These are phyloP conservation scores for Calliopsis andreniformis DNA, from an alignment of 1,140 invertebrate genomes.

Conservation along the genomic window DNA sequence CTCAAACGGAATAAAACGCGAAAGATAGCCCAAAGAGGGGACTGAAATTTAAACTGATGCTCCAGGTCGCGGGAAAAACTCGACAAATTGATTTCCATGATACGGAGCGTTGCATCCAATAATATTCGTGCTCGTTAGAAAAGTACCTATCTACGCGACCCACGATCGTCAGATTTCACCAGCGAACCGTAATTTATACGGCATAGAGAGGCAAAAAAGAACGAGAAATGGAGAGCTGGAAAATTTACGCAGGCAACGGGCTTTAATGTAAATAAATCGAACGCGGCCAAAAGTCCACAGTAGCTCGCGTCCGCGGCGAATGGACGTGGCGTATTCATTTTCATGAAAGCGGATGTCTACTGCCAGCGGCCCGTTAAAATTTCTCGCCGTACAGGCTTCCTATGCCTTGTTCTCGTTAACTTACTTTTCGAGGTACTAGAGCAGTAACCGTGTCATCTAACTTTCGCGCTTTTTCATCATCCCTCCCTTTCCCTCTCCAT, in stretches of 20 bases:
- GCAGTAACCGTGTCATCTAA: slow-evolving; percentile 45
- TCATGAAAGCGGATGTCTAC: slow-evolving; percentile 39
- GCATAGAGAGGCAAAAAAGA: background rate
- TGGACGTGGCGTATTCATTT: slow-evolving; percentile 45
- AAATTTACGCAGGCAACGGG: slow-evolving; percentile 18
- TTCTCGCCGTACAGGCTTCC: background rate
- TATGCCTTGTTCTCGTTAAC: slow-evolving; percentile 20
- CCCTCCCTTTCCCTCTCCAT: background rate
- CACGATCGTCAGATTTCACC: background rate
- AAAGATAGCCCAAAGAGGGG: background rate
- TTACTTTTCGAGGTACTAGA: slow-evolving; percentile 35
- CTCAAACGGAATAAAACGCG: slow-evolving; percentile 23
- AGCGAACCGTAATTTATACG: too few relatives aligned
- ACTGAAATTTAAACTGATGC: slow-evolving; percentile 26
- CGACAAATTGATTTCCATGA: slow-evolving; percentile 32
- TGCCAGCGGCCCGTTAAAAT: slow-evolving; percentile 26
- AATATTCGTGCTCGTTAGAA: slow-evolving; percentile 12
- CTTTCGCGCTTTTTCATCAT: slow-evolving; percentile 45
- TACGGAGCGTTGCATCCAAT: slow-evolving; percentile 22
- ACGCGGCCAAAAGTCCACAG: slow-evolving; percentile 12
- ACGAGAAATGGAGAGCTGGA: background rate
- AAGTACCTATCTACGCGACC: too few relatives aligned
- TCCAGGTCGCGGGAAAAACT: slow-evolving; percentile 17
- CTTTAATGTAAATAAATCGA: slow-evolving; percentile 45
- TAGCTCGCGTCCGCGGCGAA: slow-evolving; percentile 18